Evolutionary conservation across 2,797 vertebrate genomes (phyloP).

Genomic region (Muraenolepis orangiensis): DNA sequence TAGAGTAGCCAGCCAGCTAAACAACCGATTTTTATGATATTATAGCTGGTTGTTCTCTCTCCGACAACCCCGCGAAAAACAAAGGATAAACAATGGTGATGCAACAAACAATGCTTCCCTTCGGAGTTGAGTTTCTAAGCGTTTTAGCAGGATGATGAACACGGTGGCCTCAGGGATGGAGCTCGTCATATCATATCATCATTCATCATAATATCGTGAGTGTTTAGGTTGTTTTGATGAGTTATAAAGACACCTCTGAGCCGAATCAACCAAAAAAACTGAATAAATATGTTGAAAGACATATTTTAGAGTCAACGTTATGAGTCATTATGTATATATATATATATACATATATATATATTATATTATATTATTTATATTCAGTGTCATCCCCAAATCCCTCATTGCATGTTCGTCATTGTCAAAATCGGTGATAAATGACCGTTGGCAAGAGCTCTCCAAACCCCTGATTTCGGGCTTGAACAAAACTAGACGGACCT

Average conservation of each 20-base stretch:
- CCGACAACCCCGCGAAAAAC: background rate
- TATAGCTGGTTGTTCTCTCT: too few species aligned
- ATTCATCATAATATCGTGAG: background rate
- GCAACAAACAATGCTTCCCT: background rate
- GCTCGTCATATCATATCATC: background rate
- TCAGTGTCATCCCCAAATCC: constrained; percentile 11
- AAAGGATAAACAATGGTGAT: background rate
- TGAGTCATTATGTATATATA: constrained; percentile 22
- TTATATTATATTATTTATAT: too few species aligned
- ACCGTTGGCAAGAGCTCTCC: background rate
- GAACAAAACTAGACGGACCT: constrained; percentile 29
- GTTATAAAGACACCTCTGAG: background rate
- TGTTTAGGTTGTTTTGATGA: background rate
- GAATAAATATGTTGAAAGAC: constrained; percentile 2
- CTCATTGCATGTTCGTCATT: background rate
- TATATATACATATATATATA: too few species aligned
- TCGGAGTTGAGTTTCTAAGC: too few species aligned
- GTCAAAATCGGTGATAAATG: constrained; percentile 7
- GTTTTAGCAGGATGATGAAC: background rate
- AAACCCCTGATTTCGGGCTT: constrained; percentile 40
- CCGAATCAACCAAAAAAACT: background rate
- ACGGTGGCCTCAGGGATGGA: background rate
- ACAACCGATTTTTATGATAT: too few species aligned
- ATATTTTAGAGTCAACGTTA: constrained; percentile 12
- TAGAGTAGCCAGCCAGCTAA: background rate